Evolutionary conservation across 64 coral and sea anemone genomes (phyloP).

Genomic region (Pocillopora damicornis): DNA sequence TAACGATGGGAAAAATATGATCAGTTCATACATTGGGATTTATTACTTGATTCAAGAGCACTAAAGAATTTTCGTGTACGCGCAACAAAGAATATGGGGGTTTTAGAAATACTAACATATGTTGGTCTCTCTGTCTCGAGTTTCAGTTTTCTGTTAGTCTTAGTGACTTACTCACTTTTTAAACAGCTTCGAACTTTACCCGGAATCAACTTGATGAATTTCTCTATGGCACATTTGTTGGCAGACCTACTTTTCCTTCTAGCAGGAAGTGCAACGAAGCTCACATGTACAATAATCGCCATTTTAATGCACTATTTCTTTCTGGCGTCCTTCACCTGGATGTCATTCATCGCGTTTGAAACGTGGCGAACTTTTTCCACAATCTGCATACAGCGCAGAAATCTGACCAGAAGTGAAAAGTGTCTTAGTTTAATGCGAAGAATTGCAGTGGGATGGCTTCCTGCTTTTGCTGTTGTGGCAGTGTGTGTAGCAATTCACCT

Average conservation of each 20-base stretch:
- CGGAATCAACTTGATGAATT: conserved; percentile 49
- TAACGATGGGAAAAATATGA: no score
- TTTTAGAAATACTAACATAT: conserved; percentile 30
- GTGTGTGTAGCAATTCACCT: conserved; percentile 24
- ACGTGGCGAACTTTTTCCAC: conserved; percentile 41
- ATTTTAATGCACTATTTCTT: conserved; percentile 40
- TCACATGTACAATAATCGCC: conserved; percentile 31
- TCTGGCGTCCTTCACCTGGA: conserved; percentile 39
- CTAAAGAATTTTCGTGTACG: no score
- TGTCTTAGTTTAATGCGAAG: background rate
- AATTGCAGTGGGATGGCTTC: conserved; percentile 31
- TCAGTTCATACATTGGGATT: no score
- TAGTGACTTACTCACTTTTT: conserved; percentile 43
- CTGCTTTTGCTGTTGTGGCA: background rate
- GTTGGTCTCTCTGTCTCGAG: conserved; percentile 40
- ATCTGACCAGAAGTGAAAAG: background rate
- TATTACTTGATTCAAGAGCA: background rate
- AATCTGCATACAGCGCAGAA: background rate
- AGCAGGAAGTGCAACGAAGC: background rate
- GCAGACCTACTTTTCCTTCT: conserved; percentile 33
- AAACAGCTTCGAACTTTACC: conserved; percentile 46
- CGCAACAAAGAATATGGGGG: background rate
- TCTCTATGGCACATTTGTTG: background rate
- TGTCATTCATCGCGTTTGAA: conserved; percentile 54
- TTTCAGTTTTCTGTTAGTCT: conserved; percentile 25